These are phyloP conservation scores for Indicator indicator DNA, from an alignment of 2,113 vertebrate species.

Conservation along the genomic window DNA sequence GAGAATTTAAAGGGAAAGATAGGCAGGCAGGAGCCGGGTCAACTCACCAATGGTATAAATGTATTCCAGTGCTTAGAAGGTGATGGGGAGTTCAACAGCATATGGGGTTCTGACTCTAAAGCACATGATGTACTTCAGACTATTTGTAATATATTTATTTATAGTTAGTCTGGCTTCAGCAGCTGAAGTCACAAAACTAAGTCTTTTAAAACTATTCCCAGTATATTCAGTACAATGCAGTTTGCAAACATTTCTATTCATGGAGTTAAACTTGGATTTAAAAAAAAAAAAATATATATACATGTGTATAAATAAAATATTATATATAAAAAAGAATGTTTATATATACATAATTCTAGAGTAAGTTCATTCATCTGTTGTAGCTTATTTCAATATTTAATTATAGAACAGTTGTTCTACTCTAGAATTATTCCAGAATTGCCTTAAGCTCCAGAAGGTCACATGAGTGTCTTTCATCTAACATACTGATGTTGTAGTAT, in stretches of 20 bases:
- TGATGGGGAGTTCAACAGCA: background rate
- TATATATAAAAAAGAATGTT: too few species aligned
- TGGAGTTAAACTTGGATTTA: background rate
- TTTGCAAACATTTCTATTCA: background rate
- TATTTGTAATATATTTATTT: background rate
- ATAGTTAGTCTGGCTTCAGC: background rate
- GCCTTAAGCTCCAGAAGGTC: background rate
- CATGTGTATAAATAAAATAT: too few species aligned
- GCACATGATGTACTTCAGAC: background rate
- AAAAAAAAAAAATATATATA: background rate
- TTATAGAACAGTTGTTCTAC: background rate
- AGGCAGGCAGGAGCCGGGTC: background rate
- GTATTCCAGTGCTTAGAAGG: background rate
- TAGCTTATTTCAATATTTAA: background rate
- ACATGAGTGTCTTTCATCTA: background rate
- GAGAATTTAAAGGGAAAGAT: background rate
- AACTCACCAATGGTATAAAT: background rate
- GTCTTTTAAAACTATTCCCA: background rate
- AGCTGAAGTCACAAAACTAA: background rate
- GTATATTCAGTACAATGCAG: background rate
- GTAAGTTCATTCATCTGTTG: background rate
- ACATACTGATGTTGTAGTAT: background rate
- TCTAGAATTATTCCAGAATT: background rate
- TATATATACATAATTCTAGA: background rate
- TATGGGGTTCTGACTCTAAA: background rate